These are phyloP conservation scores for Lepus europaeus DNA, from an alignment of 2,113 vertebrate genomes.

Conservation along the genomic window DNA sequence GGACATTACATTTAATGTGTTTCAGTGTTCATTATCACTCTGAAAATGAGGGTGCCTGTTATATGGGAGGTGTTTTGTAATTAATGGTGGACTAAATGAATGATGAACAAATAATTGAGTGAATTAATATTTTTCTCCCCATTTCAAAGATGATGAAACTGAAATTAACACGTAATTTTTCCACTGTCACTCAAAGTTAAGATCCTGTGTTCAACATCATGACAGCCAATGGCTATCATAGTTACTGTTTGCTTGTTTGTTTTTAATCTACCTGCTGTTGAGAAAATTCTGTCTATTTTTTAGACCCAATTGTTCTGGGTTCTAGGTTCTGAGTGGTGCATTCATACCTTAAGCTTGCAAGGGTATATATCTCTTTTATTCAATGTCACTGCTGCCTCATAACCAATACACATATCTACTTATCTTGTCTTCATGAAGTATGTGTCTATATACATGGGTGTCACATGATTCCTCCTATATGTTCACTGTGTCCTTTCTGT, in stretches of 20 bases:
- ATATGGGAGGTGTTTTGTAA: background rate
- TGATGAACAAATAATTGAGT: background rate
- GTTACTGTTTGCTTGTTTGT: background rate
- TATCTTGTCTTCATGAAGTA: background rate
- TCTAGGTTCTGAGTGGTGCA: background rate
- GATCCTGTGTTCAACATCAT: background rate
- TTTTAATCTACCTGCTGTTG: background rate
- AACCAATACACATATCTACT: background rate
- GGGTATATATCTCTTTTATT: background rate
- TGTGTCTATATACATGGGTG: background rate
- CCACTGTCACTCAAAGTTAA: background rate
- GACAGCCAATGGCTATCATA: background rate
- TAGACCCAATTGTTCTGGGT: background rate
- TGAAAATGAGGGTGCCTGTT: background rate
- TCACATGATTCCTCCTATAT: background rate
- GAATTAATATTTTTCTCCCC: background rate
- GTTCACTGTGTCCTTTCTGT: background rate
- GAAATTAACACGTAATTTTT: background rate
- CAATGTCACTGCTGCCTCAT: background rate
- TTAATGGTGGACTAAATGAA: background rate
- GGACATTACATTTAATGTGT: background rate
- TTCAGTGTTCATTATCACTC: background rate
- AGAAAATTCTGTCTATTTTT: background rate
- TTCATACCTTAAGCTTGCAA: background rate
- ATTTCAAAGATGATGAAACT: constrained; percentile 12